Percentiles rank a stretch among this genome's conserved stretches.
Conservation (phyloP, 2,113 vertebrate genomes). For the Seriola quinqueradiata region DNA sequence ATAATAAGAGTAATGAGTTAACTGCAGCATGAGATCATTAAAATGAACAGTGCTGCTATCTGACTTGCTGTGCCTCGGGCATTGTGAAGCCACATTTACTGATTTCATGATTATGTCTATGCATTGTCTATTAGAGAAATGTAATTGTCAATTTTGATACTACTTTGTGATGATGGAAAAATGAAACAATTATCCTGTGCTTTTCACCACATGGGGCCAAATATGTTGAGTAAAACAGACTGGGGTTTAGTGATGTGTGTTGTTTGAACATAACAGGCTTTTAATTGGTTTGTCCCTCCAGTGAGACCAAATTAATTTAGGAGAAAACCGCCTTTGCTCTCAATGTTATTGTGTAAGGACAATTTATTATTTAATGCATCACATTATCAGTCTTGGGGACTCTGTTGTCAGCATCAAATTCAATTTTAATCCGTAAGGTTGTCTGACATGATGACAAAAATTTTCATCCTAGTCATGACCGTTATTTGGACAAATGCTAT, state of each 20-base stretch:
- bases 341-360: not conserved
- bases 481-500: slow-evolving; percentile 17
- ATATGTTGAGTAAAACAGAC: slow-evolving; percentile 50
- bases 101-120: slow-evolving; percentile 68
- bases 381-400: not conserved
- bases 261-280: slow-evolving; percentile 48
- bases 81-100: slow-evolving; percentile 58
- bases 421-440: not conserved
- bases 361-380: slow-evolving; percentile 8
- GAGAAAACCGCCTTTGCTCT: slow-evolving; percentile 11
- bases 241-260: slow-evolving; percentile 60
- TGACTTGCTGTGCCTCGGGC: slow-evolving; percentile 61
- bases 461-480: not conserved
- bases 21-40: slow-evolving; percentile 68
- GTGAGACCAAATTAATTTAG: slow-evolving; percentile 37
- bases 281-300: slow-evolving; percentile 60
- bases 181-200: slow-evolving; percentile 51
- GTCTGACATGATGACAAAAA: slow-evolving; percentile 7
- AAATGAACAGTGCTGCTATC: slow-evolving; percentile 48
- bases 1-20: slow-evolving; percentile 56
- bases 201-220: slow-evolving; percentile 62
- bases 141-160: slow-evolving; percentile 70
- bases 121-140: slow-evolving; percentile 54
- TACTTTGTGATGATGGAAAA: slow-evolving; percentile 71
- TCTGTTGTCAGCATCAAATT: not conserved